Conservation (phyloP, 2,797 vertebrate genomes). For the Centroberyx gerrardi region DNA sequence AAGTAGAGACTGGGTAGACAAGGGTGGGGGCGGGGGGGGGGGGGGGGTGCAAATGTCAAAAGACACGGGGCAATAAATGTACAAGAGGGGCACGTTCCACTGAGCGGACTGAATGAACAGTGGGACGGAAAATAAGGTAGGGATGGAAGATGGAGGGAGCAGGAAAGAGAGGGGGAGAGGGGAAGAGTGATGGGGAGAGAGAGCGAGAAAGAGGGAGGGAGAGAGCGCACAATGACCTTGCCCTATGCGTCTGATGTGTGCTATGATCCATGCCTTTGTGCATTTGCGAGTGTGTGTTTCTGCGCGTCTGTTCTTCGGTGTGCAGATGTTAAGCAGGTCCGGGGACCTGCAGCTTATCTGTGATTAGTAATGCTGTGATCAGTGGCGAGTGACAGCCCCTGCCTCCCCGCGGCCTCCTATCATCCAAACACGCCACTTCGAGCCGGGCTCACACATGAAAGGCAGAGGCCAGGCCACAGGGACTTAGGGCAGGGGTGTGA, state of each 20-base stretch:
- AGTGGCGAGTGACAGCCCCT: slow-evolving; percentile 76
- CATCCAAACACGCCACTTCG: slow-evolving; percentile 74
- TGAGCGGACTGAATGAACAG: slow-evolving; percentile 6
- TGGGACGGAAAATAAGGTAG: not conserved
- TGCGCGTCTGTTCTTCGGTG: slow-evolving; percentile 6
- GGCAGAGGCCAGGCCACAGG: slow-evolving; percentile 50
- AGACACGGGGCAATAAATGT: slow-evolving; percentile 55
- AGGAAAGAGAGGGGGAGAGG: slow-evolving; percentile 14
- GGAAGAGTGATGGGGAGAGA: slow-evolving; percentile 35
- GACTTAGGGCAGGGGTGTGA: slow-evolving; percentile 48
- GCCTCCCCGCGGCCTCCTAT: slow-evolving; percentile 52
- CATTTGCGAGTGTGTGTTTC: slow-evolving; percentile 21
- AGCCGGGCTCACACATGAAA: slow-evolving; percentile 70
- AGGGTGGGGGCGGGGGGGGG: not conserved
- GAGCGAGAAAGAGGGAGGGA: slow-evolving; percentile 10
- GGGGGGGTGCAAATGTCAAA: no score
- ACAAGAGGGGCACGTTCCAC: slow-evolving; percentile 31
- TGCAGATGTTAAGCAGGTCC: slow-evolving; percentile 30
- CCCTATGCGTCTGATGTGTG: slow-evolving; percentile 56
- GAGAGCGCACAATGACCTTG: slow-evolving; percentile 65
- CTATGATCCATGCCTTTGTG: slow-evolving; percentile 61
- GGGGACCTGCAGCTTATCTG: slow-evolving; percentile 78
- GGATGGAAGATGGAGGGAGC: not conserved
- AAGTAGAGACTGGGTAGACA: slow-evolving; percentile 33
- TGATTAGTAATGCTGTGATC: slow-evolving; percentile 84